phyloP scores from a whole-genome alignment of 2,888 invertebrate genomes.

The Ophioninae sp. region DNA sequence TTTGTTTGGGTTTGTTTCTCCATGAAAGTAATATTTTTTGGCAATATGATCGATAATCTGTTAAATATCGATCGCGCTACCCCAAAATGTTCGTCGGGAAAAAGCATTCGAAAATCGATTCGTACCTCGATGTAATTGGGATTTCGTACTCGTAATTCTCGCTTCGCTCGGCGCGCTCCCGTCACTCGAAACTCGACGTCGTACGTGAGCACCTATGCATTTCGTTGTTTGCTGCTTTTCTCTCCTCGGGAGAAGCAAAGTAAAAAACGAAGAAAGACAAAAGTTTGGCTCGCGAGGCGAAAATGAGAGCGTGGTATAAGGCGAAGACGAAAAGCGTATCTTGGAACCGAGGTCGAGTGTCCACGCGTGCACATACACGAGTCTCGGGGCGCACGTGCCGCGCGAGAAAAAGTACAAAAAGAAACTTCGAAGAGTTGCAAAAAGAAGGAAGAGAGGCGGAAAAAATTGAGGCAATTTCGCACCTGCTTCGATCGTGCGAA shows the following conservation, averaged over 20 bases:
- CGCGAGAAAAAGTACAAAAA: neutral
- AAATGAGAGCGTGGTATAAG: neutral
- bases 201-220: neutral
- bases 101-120: neutral
- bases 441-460: neutral
- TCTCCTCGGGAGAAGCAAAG: neutral
- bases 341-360: neutral
- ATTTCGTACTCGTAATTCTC: neutral
- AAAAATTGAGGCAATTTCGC: conserved; percentile 33
- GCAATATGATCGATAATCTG: too few relatives aligned
- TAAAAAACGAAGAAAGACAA: neutral
- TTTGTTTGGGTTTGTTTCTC: too few relatives aligned
- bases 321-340: neutral
- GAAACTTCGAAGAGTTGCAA: neutral
- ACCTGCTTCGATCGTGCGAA: conserved; percentile 28
- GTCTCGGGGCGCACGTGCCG: neutral
- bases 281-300: neutral
- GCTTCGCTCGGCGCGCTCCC: neutral
- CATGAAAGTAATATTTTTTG: too few relatives aligned
- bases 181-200: neutral
- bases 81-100: too few relatives aligned
- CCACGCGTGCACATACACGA: neutral
- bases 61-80: too few relatives aligned
- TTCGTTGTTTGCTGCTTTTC: neutral
- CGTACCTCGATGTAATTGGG: neutral